Base-by-base conservation (phyloP, 2,888 invertebrate genomes). In the Morinoia aosen region DNA sequence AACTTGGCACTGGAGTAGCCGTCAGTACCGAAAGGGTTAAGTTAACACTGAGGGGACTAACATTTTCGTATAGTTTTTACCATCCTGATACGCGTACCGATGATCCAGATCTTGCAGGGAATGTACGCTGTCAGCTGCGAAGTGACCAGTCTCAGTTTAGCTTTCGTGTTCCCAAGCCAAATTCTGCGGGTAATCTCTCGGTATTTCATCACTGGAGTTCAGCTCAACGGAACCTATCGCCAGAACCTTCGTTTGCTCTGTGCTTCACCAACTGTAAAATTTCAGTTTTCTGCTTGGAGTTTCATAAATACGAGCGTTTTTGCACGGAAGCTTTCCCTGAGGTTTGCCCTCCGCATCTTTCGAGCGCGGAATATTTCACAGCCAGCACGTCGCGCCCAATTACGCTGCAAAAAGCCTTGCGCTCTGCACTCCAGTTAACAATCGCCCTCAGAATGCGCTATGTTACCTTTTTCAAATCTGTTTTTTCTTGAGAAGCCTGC, bases 401-500 rank as follows among this genome's bases (percentile, higher is more conserved):
- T 93, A 93, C 56, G 19, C 57, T 16, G 16, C 57, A 93, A 93
- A 93, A 93, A 93, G 40, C 93, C 11, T 33, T 8, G 56, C 93
- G 40, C 90, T 90, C 10, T 40, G 19, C 39, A 40, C 40, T 90
- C 90, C 57, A 93, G 19, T 33, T 93, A 93, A 93, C 93, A 93
- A 93, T 93, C 93, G 57, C 56, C 58, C 57, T 12, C n/a, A 93
- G 93, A 57, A 56, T 93, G 93, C 93, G 48, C 57, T 14, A 48
- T n/a, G 93, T 48, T 39, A 25, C 56, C 58, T 57, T 56, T 93
- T 57, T 93, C 48, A 57, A 39, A 25, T 93, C 33, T 48, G 25
- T 58, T 93, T 93, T 93, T 93, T 93, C 93, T 93, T 93, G 93
- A 93, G 93, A 48, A 93, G 93, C 93, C 93, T 93, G 93, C 93